Base-by-base conservation (phyloP, 1,140 invertebrate genomes). In the Phocides pigmalion region DNA sequence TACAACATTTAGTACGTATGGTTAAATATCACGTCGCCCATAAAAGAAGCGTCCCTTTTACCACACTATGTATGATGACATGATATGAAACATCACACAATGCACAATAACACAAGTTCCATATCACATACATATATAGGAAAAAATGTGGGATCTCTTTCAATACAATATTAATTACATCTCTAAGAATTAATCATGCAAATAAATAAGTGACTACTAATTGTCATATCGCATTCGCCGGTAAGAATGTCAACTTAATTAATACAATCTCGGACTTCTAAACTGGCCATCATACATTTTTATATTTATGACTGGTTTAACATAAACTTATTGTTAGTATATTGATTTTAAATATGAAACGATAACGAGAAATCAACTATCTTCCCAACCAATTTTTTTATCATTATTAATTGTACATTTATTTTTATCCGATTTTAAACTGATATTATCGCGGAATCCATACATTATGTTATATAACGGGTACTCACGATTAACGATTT, bases 31-130 rank as follows among this genome's bases (percentile, higher is more conserved):
- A 62, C 54, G 37, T 50, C 49, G 47, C 58, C 74, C 62, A 75
- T 51, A 54, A 66, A 22, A 69, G 61, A 77, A 68, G 73, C 75
- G 53, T 56, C 53, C 76, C 80, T 69, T 72, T 69, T 69, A 77
- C 82, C 77, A 62, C 51, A 70, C 17, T 54, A 76, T 72, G 72
- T 70, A 70, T 66, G 59, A 78, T 78, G 74, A 61, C 66, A 76
- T 78, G 74, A 66, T 50, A 53, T 63, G 66, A 72, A 71, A 81
- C 71, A 67, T 76, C 68, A 79, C 70, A 76, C 74, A 72, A 76
- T 72, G 69, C 62, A 62, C 35, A 70, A 68, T 44, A 66, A 62
- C 39, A 59, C 46, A 56, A 20, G n/a, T 14, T 46, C 51, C 41
- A 49, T 62, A 39, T 11, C 59, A 53, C 42, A 28, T 49, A 42